Evolutionary conservation across 1,140 invertebrate species (phyloP).

Genomic region (Atta colombica): DNA sequence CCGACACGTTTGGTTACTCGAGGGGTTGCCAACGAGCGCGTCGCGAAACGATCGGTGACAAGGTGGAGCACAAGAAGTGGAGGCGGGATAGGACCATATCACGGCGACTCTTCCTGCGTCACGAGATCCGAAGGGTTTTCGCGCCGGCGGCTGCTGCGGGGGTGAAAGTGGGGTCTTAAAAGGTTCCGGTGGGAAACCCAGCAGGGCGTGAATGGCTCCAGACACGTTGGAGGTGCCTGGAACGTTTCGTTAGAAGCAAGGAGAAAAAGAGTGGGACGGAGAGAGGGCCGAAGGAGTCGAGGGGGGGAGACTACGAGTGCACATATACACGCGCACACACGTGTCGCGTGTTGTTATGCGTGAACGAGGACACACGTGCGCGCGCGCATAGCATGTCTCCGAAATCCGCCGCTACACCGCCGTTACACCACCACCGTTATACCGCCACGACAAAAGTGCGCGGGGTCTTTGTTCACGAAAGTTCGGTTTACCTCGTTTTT

Average conservation of each 20-base stretch:
- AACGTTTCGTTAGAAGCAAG: slow-evolving; percentile 63
- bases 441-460: slow-evolving; percentile 3
- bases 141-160: slow-evolving; percentile 76
- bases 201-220: slow-evolving; percentile 78
- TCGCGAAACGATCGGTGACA: slow-evolving; percentile 58
- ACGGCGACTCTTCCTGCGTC: slow-evolving; percentile 54
- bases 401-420: slow-evolving; percentile 55
- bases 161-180: slow-evolving; percentile 81
- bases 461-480: slow-evolving; percentile 75
- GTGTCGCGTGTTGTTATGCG: slow-evolving; percentile 31
- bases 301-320: not conserved
- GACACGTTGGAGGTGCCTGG: slow-evolving; percentile 75
- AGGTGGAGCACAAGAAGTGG: slow-evolving; percentile 28
- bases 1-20: slow-evolving; percentile 33
- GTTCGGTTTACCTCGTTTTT: slow-evolving; percentile 75
- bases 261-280: slow-evolving; percentile 22
- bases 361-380: slow-evolving; percentile 47
- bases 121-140: slow-evolving; percentile 74
- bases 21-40: slow-evolving; percentile 61
- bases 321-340: slow-evolving; percentile 12
- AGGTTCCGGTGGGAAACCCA: slow-evolving; percentile 80
- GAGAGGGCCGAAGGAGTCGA: not conserved
- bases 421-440: slow-evolving; percentile 7
- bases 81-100: slow-evolving; percentile 44
- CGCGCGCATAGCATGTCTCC: slow-evolving; percentile 65